A percentile compares a stretch with the other conserved stretches of the same genome.
Evolutionary conservation across 2,113 vertebrate genomes (phyloP).

Genomic region (Smithornis capensis): DNA sequence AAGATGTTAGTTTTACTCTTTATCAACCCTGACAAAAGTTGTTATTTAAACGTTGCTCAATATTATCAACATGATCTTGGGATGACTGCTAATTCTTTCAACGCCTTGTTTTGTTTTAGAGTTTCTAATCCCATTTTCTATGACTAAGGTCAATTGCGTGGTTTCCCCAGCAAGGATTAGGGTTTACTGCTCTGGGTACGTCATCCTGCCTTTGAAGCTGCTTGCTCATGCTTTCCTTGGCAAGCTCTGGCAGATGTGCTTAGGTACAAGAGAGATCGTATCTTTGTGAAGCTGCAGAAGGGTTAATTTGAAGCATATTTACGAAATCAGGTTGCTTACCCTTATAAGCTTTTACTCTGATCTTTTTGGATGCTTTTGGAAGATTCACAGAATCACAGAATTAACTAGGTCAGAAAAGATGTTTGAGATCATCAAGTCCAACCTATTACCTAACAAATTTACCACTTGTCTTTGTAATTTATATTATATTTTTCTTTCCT

Average conservation of each 20-base stretch:
- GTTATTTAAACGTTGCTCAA: slow-evolving; percentile 37
- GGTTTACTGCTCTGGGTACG: slow-evolving; percentile 32
- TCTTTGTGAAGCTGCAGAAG: slow-evolving; percentile 25
- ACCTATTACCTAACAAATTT: neutral
- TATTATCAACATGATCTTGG: neutral
- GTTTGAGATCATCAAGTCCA: no score
- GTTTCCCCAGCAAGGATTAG: slow-evolving; percentile 31
- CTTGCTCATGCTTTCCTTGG: slow-evolving; percentile 56
- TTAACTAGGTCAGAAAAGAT: no score
- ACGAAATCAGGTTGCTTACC: neutral
- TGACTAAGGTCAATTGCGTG: slow-evolving; percentile 35
- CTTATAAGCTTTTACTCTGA: neutral
- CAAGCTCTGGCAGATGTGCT: slow-evolving; percentile 4
- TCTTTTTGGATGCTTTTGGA: neutral
- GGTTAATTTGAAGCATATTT: slow-evolving; percentile 27
- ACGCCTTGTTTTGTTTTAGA: slow-evolving; percentile 34
- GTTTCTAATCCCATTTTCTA: slow-evolving; percentile 24
- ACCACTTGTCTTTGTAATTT: neutral
- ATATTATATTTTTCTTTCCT: neutral
- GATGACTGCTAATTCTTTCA: slow-evolving; percentile 4
- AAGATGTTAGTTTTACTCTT: neutral
- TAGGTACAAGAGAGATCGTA: neutral
- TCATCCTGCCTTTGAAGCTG: slow-evolving; percentile 60
- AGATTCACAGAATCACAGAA: neutral
- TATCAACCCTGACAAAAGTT: neutral